Evolutionary conservation across 1,140 invertebrate species (phyloP).

Genomic region (Orussus abietinus): DNA sequence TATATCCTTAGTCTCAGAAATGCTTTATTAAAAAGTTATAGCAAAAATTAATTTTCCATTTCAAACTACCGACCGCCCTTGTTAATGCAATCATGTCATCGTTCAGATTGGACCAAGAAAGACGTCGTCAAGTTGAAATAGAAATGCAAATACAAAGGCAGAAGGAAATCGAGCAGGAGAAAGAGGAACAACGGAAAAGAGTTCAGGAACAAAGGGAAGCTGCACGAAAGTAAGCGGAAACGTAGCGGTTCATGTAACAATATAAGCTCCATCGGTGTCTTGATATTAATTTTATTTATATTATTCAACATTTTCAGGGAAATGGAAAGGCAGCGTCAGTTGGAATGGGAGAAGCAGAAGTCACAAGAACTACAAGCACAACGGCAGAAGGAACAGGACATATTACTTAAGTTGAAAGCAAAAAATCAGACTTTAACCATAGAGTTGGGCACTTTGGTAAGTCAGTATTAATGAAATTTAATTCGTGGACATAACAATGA

Average conservation of each 20-base stretch:
- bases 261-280: too few species aligned
- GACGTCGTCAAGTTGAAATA: constrained; percentile 64
- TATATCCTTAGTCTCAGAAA: neutral
- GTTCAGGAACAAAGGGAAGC: constrained; percentile 77
- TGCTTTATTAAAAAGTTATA: neutral
- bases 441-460: constrained; percentile 71
- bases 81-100: too few species aligned
- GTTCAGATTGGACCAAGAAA: constrained; percentile 62
- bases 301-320: constrained; percentile 68
- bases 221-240: constrained; percentile 61
- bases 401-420: constrained; percentile 83
- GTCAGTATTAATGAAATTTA: constrained; percentile 9
- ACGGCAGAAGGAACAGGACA: constrained; percentile 82
- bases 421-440: constrained; percentile 82
- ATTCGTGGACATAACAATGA: constrained; percentile 6
- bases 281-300: too few species aligned
- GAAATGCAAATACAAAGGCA: constrained; percentile 79
- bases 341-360: constrained; percentile 95
- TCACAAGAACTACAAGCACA: constrained; percentile 80
- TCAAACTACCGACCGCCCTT: too few species aligned
- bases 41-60: constrained; percentile 9
- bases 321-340: constrained; percentile 89
- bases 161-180: constrained; percentile 72
- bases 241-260: too few species aligned
- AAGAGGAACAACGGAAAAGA: constrained; percentile 68